Evolutionary conservation across 2,113 vertebrate genomes (phyloP).

Genomic region (Trichechus manatus): DNA sequence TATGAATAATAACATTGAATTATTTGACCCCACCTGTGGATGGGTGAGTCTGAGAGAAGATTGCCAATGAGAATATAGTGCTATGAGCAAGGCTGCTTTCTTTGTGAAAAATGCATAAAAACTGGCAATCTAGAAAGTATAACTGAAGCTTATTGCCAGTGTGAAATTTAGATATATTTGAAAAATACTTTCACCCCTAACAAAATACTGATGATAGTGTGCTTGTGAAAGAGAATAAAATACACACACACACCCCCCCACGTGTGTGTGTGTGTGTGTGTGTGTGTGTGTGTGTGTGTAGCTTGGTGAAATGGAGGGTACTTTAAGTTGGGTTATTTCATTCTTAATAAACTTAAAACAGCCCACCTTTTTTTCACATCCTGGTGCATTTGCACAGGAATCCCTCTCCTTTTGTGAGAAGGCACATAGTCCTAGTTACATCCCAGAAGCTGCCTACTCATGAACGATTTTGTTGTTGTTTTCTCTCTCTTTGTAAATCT

Average conservation of each 20-base stretch:
- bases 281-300: no score
- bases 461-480: neutral
- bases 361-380: neutral
- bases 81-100: neutral
- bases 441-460: neutral
- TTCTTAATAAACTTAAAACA: neutral
- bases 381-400: neutral
- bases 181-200: neutral
- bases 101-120: neutral
- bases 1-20: neutral
- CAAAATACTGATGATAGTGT: neutral
- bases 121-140: neutral
- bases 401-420: neutral
- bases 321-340: neutral
- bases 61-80: neutral
- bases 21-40: neutral
- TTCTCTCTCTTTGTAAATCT: constrained; percentile 1
- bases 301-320: neutral
- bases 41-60: neutral
- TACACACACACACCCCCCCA: neutral
- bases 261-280: no score
- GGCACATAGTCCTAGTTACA: neutral
- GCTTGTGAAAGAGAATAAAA: neutral
- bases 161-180: neutral
- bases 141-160: neutral